Conservation (phyloP, 2,113 vertebrate genomes). For the Salvelinus fontinalis region DNA sequence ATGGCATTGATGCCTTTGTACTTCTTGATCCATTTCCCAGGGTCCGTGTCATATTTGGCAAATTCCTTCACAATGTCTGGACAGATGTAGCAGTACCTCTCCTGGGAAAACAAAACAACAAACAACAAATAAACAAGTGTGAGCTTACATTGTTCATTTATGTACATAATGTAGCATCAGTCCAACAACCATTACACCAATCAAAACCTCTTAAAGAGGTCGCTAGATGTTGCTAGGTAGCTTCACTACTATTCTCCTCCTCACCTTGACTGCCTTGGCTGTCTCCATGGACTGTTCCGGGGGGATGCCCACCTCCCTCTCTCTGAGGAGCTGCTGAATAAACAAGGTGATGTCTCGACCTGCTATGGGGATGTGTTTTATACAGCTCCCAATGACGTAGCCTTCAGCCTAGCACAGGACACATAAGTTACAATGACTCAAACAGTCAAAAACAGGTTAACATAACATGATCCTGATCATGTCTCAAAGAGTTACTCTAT, state of each 20-base stretch:
- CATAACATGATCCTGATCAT: background rate
- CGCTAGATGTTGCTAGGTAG: too few species aligned
- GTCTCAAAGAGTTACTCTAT: background rate
- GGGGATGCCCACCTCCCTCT: slow-evolving; percentile 90
- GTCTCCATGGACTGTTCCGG: slow-evolving; percentile 90
- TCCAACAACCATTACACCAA: too few species aligned
- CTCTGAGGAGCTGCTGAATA: slow-evolving; percentile 86
- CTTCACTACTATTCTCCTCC: too few species aligned
- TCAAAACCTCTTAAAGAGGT: too few species aligned
- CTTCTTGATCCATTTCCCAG: slow-evolving; percentile 90
- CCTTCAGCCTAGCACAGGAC: slow-evolving; percentile 79
- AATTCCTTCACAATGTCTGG: slow-evolving; percentile 94
- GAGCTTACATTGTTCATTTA: too few species aligned
- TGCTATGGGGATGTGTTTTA: slow-evolving; percentile 45
- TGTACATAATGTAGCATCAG: too few species aligned
- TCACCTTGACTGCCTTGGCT: slow-evolving; percentile 89
- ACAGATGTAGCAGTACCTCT: slow-evolving; percentile 91
- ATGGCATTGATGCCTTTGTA: slow-evolving; percentile 86
- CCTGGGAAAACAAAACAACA: slow-evolving; percentile 60
- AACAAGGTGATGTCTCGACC: slow-evolving; percentile 91
- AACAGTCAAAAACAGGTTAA: background rate
- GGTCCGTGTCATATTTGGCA: slow-evolving; percentile 88
- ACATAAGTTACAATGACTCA: background rate
- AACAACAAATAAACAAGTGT: too few species aligned
- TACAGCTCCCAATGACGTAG: slow-evolving; percentile 84